Base-by-base conservation (phyloP, 2,888 invertebrate genomes). In the Lapara coniferarum region DNA sequence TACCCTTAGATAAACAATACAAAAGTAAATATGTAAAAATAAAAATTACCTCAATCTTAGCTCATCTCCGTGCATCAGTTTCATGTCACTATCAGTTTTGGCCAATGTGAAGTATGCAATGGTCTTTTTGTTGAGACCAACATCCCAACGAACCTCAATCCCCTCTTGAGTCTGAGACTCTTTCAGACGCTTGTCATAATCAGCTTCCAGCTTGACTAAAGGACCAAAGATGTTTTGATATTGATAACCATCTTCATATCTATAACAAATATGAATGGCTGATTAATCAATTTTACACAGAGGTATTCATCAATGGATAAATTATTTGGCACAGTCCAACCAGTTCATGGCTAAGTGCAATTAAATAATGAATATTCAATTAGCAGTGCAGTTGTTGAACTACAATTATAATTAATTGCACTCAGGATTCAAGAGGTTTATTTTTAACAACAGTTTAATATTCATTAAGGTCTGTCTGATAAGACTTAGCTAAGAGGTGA, bases 171-270 rank as follows among this genome's bases (percentile, higher is more conserved):
- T 99, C 88, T 99, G 99, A 0, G 98, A 98, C 89, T 99, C 99
- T 87, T 99, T 99, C 69, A 99, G 93, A 73, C 98, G 96, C 86
- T 98, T 98, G 89, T 99, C 99, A 85, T 99, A 99, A 82, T 99
- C 99, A 0, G 99, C 99, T 92, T 99, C 99, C 55, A 99, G 94
- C 85, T 98, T 98, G 0, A 99, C 98, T 51, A 99, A 92, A 0
- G 99, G 99, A 0, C 98, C 98, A 92, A 99, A 99, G 72, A 99
- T 98, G 87, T 99, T 98, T 88, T 99, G 98, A 86, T 99, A 99
- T 87, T 99, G 99, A 89, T 99, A 99, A 12, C 99, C 99, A 94
- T 99, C 99, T 89, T 99, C 99, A 85, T 99, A 99, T 76, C 99
- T 94, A 75, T 3, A 79, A 66, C 19, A 67, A 16, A 53, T 66